A percentile compares a stretch with the other conserved stretches of the same genome.
Evolutionary conservation across 2,888 invertebrate species (phyloP).

Genomic region (Cyclophora albipunctata): DNA sequence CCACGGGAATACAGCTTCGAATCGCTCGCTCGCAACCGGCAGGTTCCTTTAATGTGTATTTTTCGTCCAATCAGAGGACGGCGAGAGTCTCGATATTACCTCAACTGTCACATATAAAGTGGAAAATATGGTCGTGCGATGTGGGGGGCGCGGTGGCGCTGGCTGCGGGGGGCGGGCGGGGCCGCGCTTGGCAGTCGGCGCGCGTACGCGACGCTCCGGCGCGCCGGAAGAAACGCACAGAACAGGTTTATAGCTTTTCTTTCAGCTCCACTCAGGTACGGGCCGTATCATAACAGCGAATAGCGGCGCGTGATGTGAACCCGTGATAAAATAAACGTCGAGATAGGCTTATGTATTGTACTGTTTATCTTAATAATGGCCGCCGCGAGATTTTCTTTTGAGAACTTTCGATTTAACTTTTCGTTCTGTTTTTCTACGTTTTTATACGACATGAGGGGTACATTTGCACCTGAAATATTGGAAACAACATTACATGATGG

Average conservation of each 20-base stretch:
- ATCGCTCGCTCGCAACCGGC: conserved; percentile 72
- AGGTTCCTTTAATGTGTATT: conserved; percentile 77
- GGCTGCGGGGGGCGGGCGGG: conserved; percentile 28
- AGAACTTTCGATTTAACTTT: conserved; percentile 68
- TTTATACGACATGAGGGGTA: too few relatives aligned
- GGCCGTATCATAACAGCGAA: conserved; percentile 76
- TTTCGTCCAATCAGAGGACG: conserved; percentile 77
- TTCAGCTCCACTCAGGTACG: conserved; percentile 74
- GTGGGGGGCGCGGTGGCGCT: conserved; percentile 46
- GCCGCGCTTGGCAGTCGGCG: conserved; percentile 56
- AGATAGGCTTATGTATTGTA: conserved; percentile 77
- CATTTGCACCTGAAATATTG: too few relatives aligned
- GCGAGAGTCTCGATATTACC: conserved; percentile 77
- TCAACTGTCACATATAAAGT: conserved; percentile 78
- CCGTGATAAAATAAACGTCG: conserved; percentile 75
- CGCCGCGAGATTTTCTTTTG: conserved; percentile 46
- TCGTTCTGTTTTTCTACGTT: conserved; percentile 36
- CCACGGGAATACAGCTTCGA: conserved; percentile 76
- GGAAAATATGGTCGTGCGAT: conserved; percentile 77
- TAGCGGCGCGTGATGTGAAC: conserved; percentile 76
- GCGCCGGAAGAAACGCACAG: conserved; percentile 69
- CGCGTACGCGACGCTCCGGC: conserved; percentile 72
- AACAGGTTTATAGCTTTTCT: conserved; percentile 77
- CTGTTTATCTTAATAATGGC: conserved; percentile 76
- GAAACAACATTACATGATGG: too few relatives aligned